phyloP scores from a whole-genome alignment of 92 coral and sea anemone species.

The Actinostola sp. region DNA sequence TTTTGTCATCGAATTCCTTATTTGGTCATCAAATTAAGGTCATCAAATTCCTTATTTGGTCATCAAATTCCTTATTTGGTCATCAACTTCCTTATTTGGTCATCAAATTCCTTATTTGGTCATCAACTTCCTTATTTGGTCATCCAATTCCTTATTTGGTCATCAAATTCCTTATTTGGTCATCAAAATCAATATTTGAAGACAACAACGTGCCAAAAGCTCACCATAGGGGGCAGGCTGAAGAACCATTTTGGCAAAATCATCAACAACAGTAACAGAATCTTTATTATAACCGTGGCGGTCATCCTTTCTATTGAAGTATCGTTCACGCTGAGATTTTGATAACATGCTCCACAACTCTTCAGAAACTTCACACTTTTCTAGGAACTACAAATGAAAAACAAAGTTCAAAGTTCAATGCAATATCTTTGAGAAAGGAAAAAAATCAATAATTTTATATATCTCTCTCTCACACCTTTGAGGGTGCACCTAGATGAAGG shows the following conservation, averaged over 20 bases:
- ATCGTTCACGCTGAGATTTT: slow-evolving; percentile 56
- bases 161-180: too few relatives aligned
- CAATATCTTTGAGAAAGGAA: too few relatives aligned
- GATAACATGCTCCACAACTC: slow-evolving; percentile 69
- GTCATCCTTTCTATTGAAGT: slow-evolving; percentile 22
- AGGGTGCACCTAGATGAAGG: not conserved
- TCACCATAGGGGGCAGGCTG: not conserved
- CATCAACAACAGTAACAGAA: slow-evolving; percentile 54
- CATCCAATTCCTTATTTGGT: too few relatives aligned
- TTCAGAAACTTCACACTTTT: slow-evolving; percentile 54
- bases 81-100: too few relatives aligned
- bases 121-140: too few relatives aligned
- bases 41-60: too few relatives aligned
- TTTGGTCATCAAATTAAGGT: too few relatives aligned
- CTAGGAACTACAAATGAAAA: not conserved
- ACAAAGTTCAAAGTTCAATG: not conserved
- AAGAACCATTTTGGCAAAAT: slow-evolving; percentile 64
- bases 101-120: too few relatives aligned
- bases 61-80: too few relatives aligned
- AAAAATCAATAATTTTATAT: too few relatives aligned
- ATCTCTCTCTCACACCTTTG: not conserved
- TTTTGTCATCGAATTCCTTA: too few relatives aligned
- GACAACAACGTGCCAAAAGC: too few relatives aligned
- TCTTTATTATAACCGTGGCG: slow-evolving; percentile 15
- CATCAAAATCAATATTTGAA: not conserved